Conservation (phyloP, 2,888 invertebrate genomes). For the Strigamia maritima region DNA sequence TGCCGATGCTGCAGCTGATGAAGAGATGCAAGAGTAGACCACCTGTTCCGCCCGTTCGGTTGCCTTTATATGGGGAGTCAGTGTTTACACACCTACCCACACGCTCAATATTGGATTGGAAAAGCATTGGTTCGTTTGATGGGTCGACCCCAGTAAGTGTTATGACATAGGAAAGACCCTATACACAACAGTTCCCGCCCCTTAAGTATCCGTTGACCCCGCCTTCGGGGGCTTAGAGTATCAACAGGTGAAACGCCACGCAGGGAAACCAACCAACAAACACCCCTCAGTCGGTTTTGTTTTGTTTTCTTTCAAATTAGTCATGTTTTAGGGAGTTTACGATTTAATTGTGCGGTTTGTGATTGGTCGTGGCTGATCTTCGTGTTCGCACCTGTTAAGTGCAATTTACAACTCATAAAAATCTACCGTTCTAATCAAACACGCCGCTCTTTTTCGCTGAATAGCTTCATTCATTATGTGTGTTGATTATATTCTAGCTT, state of each 20-base stretch:
- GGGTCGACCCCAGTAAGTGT: neutral
- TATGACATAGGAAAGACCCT: neutral
- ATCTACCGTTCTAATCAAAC: too few species aligned
- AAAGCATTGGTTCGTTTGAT: neutral
- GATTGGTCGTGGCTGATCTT: too few species aligned
- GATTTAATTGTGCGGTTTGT: too few species aligned
- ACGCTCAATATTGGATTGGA: neutral
- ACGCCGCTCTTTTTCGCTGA: too few species aligned
- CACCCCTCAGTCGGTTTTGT: too few species aligned
- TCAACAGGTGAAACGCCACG: neutral
- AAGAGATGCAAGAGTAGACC: neutral
- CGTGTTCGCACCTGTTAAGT: too few species aligned
- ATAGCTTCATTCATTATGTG: too few species aligned
- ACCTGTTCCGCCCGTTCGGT: neutral
- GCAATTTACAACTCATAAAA: too few species aligned
- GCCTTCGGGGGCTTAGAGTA: neutral
- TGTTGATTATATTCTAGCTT: too few species aligned
- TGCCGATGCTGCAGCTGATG: neutral
- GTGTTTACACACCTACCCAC: neutral
- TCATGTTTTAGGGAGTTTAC: too few species aligned
- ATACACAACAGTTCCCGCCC: neutral
- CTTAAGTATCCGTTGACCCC: neutral
- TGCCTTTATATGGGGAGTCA: neutral
- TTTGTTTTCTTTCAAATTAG: too few species aligned
- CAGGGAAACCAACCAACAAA: neutral